phyloP scores from a whole-genome alignment of 2,888 invertebrate species.

The Cryptus viduatorius region DNA sequence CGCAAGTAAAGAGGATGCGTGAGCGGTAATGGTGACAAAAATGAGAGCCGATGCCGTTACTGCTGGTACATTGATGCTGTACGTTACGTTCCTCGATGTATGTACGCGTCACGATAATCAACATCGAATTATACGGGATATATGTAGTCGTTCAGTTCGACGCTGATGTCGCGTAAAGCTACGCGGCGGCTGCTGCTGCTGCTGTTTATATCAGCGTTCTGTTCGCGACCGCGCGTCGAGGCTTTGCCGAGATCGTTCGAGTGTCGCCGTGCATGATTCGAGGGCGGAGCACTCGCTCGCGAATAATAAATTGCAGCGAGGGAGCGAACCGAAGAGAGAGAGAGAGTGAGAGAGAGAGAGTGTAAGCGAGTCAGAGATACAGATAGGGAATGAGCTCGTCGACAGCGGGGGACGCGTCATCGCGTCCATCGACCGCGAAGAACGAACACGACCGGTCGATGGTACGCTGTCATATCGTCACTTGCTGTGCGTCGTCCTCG shows the following conservation, averaged over 20 bases:
- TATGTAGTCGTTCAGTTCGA: constrained; percentile 33
- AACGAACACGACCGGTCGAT: constrained; percentile 34
- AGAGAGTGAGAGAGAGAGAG: constrained; percentile 1
- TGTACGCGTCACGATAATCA: not conserved
- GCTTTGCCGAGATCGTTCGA: constrained; percentile 27
- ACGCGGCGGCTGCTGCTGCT: not conserved
- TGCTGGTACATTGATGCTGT: constrained; percentile 7
- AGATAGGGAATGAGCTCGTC: constrained; percentile 18
- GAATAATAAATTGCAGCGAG: constrained; percentile 26
- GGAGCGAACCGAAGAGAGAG: not conserved
- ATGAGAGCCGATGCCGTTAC: constrained; percentile 4
- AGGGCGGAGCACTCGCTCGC: constrained; percentile 35
- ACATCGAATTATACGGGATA: constrained; percentile 46
- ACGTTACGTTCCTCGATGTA: not conserved
- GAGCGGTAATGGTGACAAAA: not conserved
- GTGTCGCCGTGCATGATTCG: constrained; percentile 42
- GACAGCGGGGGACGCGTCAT: constrained; percentile 45
- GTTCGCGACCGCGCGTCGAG: constrained; percentile 14
- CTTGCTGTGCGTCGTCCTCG: constrained; percentile 18
- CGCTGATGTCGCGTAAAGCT: constrained; percentile 33
- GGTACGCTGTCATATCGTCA: constrained; percentile 43
- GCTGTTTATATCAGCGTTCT: not conserved
- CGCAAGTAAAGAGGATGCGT: constrained; percentile 11
- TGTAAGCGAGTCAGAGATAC: not conserved
- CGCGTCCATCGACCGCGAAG: constrained; percentile 62